Base-by-base conservation (phyloP, 2,113 vertebrate genomes). In the Leucoraja erinaceus region DNA sequence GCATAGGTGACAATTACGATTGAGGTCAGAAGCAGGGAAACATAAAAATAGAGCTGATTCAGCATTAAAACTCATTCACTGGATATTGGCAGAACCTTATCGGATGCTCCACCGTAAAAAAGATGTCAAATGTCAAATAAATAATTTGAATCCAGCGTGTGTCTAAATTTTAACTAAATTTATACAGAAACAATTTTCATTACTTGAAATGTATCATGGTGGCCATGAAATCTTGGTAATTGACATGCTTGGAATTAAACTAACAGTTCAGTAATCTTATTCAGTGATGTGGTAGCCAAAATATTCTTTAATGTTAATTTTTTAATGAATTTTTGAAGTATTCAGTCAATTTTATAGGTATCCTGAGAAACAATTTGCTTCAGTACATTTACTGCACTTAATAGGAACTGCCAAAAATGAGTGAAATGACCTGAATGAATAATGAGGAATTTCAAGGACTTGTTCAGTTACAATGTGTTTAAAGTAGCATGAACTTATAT, bases 401-500 rank as follows among this genome's bases (percentile, higher is more conserved):
- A 91, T 1, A 25, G 59, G 12, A 63, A 88, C 14, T 88, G 61
- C 11, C 59, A 88, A 66, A 88, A n/a, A 31, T 31, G 59, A 8
- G 28, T 88, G 59, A 88, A 88, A 56, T 88, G 83, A 88, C 61
- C 59, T 31, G 28, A 88, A 88, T 88, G 28, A 63, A 83, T 25
- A 59, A 83, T 83, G 28, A 88, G 63, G 31, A 12, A 61, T 88
- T 63, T 63, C 25, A 31, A 66, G 59, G 12, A 31, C 9, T 22
- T 22, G 28, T n/a, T 88, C 81, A 28, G 25, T 88, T 86, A n/a
- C 61, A 59, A 9, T 4, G 5, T 5, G 5, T 61, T 66, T 28
- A 61, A 59, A 10, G 25, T 14, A 63, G n/a, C 28, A 88, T 31
- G 61, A 88, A 63, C 59, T n/a, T 31, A 16, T 6, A 14, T 22